Evolutionary conservation across 2,888 invertebrate species (phyloP).

Genomic region (Heliconius erato): DNA sequence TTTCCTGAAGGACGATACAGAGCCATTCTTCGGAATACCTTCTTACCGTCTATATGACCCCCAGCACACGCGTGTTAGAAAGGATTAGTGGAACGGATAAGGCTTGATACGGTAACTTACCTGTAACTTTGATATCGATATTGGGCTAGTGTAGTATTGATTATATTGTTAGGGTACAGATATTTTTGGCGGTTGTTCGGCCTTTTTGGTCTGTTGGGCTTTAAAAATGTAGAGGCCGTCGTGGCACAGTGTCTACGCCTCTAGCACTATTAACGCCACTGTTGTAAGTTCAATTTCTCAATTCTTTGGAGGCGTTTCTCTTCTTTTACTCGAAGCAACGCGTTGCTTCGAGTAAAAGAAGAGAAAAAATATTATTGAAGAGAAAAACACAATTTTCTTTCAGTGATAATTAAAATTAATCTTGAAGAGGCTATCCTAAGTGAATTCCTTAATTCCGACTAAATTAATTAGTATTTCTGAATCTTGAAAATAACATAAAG

Average conservation of each 20-base stretch:
- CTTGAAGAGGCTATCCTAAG: too few relatives aligned
- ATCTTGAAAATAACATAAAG: too few relatives aligned
- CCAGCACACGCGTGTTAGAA: constrained; percentile 30
- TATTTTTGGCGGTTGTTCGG: not conserved
- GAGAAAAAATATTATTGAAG: too few relatives aligned
- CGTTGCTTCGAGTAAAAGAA: too few relatives aligned
- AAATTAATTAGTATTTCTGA: too few relatives aligned
- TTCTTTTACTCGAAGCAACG: too few relatives aligned
- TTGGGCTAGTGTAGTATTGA: not conserved
- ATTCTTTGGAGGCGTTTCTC: too few relatives aligned
- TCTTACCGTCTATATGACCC: constrained; percentile 22
- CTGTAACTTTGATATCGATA: constrained; percentile 2
- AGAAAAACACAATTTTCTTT: too few relatives aligned
- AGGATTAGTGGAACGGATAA: constrained; percentile 14
- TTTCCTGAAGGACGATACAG: constrained; percentile 9
- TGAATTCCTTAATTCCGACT: too few relatives aligned
- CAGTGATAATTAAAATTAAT: too few relatives aligned
- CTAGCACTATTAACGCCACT: not conserved
- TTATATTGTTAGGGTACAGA: not conserved
- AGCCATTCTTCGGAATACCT: not conserved
- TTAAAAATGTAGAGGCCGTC: not conserved
- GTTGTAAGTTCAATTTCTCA: not conserved
- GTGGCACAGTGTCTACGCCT: not conserved
- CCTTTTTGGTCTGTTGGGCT: not conserved
- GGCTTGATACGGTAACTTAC: constrained; percentile 20